Evolutionary conservation across 1,140 invertebrate species (phyloP).

Genomic region (Solen grandis): DNA sequence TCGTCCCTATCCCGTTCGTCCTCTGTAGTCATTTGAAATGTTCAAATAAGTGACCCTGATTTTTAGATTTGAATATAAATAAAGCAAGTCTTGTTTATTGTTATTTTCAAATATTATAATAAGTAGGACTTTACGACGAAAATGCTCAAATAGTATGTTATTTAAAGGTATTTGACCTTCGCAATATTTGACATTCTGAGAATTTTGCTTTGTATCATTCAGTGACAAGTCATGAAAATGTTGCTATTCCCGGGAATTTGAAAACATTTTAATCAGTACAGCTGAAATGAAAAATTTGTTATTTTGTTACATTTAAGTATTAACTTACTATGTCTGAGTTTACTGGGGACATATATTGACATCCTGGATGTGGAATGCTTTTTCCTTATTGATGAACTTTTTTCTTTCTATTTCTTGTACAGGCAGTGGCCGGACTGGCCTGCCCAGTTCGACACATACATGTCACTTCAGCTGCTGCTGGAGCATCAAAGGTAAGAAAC

Average conservation of each 20-base stretch:
- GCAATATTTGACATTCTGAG: too few relatives aligned
- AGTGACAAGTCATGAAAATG: not conserved
- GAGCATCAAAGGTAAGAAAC: conserved; percentile 50
- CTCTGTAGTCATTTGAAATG: too few relatives aligned
- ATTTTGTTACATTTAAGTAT: not conserved
- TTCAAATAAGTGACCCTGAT: too few relatives aligned
- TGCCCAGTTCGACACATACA: conserved; percentile 49
- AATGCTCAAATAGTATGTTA: too few relatives aligned
- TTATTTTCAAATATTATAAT: too few relatives aligned
- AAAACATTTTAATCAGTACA: not conserved
- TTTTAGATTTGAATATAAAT: too few relatives aligned
- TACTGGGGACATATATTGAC: not conserved
- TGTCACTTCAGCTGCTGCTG: conserved; percentile 44
- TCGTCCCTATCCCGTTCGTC: too few relatives aligned
- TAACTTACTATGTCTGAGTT: not conserved
- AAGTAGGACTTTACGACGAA: too few relatives aligned
- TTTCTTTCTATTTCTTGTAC: conserved; percentile 21
- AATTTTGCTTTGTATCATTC: too few relatives aligned
- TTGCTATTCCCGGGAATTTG: not conserved
- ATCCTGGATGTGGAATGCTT: not conserved
- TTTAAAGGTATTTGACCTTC: too few relatives aligned
- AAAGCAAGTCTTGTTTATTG: too few relatives aligned
- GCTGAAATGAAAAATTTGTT: not conserved
- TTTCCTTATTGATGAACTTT: not conserved
- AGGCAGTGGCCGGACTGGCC: conserved; percentile 38